Base-by-base conservation (phyloP, 1,140 invertebrate genomes). In the Saccostrea glomerata region DNA sequence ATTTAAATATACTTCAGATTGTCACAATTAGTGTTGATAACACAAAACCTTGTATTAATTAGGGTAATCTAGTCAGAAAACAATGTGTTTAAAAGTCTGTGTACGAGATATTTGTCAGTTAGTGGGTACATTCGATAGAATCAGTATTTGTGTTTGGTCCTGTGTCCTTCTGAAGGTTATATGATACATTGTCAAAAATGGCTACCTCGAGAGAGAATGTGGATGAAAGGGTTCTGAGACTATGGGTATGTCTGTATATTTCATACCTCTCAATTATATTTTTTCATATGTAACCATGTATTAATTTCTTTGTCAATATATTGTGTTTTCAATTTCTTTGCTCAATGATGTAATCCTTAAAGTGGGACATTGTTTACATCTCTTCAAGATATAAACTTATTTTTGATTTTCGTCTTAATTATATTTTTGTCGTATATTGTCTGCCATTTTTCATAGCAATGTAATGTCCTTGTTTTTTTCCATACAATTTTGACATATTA, bases 21-120 rank as follows among this genome's bases (percentile, higher is more conserved):
- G 13, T 11, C 70, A 77, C 70, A 77, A 77, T 77, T 36, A 15
- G 70, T 77, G 70, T 77, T 77, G 70, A 77, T 77, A 77, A 25
- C 25, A 36, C 30, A 63, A 36, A 30, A 30, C 25, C 30, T 25
- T 36, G 70, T 25, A 77, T 77, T 77, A 77, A 77, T 77, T 77
- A 77, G 25, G 25, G 30, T 77, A 77, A 25, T 77, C 25, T 30
- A 30, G 70, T 36, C 25, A 12, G 70, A 36, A 25, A 77, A 77
- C 70, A 77, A 77, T 77, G 70, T 25, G 25, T 77, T 77, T 77
- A 77, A 77, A 77, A 17, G 70, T 25, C 70, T 15, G 70, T 77
- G 9, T 12, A 30, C 23, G 23, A 30, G 70, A 36, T 77, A 30
- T 2, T 1, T 30, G 25, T 40, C 0, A 25, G 25, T 30, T 77